Evolutionary conservation across 1,140 invertebrate genomes (phyloP).

Genomic region (Heliconius eleuchia): DNA sequence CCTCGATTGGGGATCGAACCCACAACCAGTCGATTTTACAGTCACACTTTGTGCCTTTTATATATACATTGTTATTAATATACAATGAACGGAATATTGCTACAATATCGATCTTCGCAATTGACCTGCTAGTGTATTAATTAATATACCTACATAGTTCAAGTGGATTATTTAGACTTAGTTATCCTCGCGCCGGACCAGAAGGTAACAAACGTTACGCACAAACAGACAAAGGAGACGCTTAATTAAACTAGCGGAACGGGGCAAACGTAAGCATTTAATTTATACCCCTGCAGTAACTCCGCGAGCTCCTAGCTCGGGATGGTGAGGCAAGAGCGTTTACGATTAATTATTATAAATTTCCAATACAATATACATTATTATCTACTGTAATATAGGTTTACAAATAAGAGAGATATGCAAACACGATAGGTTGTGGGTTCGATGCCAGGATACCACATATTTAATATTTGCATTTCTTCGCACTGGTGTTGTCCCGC

Average conservation of each 20-base stretch:
- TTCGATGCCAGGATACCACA: no score
- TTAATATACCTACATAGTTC: constrained; percentile 9
- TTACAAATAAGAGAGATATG: no score
- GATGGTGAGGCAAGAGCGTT: constrained; percentile 48
- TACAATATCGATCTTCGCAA: constrained; percentile 4
- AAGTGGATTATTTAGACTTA: constrained; percentile 17
- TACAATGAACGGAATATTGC: background rate
- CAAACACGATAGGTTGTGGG: no score
- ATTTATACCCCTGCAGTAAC: constrained; percentile 81
- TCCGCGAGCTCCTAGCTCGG: constrained; percentile 62
- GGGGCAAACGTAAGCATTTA: constrained; percentile 79
- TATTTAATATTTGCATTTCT: no score
- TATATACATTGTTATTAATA: no score
- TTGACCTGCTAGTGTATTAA: constrained; percentile 2
- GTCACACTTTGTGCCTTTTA: no score
- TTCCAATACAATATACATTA: constrained; percentile 11
- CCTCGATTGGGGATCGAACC: no score
- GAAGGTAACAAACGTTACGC: constrained; percentile 65
- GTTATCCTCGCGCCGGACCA: constrained; percentile 41
- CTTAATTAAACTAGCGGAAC: constrained; percentile 80
- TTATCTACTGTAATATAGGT: no score
- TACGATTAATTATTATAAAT: background rate
- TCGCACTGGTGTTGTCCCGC: no score
- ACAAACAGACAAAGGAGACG: constrained; percentile 76
- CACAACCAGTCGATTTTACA: no score